Evolutionary conservation across 2,888 invertebrate species (phyloP).

Genomic region (Phaedon cochleariae): DNA sequence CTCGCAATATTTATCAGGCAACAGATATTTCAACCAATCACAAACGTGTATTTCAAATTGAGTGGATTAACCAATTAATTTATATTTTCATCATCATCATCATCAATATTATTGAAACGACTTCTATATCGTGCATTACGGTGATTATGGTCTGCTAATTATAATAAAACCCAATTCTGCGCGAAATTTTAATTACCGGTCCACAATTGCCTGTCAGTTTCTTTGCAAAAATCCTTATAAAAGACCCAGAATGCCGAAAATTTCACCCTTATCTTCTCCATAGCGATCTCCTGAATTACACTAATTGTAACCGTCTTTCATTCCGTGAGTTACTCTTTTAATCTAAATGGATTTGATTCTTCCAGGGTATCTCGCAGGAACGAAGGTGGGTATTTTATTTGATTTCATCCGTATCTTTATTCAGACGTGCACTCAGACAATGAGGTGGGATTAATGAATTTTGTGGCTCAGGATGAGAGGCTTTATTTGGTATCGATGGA

Average conservation of each 20-base stretch:
- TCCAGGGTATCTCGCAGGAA: slow-evolving; percentile 1
- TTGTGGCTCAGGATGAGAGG: neutral
- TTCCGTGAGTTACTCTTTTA: slow-evolving; percentile 36
- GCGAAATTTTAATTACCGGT: neutral
- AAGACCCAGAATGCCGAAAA: neutral
- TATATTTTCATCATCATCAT: too few species aligned
- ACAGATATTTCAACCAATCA: too few species aligned
- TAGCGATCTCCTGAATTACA: slow-evolving; percentile 34
- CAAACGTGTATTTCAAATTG: too few species aligned
- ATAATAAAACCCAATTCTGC: too few species aligned
- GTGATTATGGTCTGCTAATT: too few species aligned
- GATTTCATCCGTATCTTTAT: slow-evolving; percentile 17
- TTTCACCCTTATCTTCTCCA: slow-evolving; percentile 29
- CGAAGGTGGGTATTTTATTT: neutral
- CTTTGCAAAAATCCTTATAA: neutral
- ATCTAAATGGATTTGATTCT: slow-evolving; percentile 33
- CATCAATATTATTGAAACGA: neutral
- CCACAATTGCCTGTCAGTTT: neutral
- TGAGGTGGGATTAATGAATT: neutral
- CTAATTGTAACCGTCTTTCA: slow-evolving; percentile 34
- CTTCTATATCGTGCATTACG: neutral
- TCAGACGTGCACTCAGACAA: slow-evolving; percentile 1
- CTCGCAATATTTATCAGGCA: too few species aligned
- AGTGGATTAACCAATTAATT: too few species aligned
- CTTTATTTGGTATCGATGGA: too few species aligned